Evolutionary conservation across 2,797 vertebrate species (phyloP).

Genomic region (Xerus rutilus): DNA sequence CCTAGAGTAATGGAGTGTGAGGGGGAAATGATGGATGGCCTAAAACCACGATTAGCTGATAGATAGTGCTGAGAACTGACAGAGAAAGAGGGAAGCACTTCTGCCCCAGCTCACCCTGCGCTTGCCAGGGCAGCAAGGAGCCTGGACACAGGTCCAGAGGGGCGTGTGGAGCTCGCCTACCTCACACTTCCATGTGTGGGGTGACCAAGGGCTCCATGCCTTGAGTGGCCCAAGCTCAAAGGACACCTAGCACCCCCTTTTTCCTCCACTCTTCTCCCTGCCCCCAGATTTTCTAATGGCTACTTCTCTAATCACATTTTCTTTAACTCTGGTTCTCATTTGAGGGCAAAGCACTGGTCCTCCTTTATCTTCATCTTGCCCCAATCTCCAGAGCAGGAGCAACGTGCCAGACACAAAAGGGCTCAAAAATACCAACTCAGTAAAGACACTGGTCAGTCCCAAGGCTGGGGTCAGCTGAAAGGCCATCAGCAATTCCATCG

Average conservation of each 20-base stretch:
- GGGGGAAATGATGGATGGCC: not conserved
- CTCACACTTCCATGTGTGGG: too few relatives aligned
- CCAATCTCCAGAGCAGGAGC: not conserved
- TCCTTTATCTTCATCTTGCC: not conserved
- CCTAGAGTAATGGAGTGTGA: not conserved
- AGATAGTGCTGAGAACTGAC: not conserved
- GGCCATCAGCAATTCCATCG: not conserved
- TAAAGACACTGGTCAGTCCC: not conserved
- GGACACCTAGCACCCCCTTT: not conserved
- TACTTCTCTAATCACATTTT: not conserved
- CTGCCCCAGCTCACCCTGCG: rapidly evolving
- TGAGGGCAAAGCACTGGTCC: not conserved
- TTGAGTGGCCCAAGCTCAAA: not conserved
- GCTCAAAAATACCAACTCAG: not conserved
- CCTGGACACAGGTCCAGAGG: not conserved
- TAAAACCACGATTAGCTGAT: rapidly evolving
- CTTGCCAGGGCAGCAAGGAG: not conserved
- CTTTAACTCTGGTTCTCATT: not conserved
- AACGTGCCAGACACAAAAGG: too few relatives aligned
- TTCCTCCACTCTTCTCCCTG: not conserved
- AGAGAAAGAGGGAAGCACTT: rapidly evolving
- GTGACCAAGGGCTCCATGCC: not conserved
- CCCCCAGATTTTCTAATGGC: not conserved
- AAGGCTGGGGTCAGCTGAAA: not conserved
- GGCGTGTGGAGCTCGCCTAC: rapidly evolving